phyloP scores from a whole-genome alignment of 2,888 invertebrate species.

The Margaritifera margaritifera region DNA sequence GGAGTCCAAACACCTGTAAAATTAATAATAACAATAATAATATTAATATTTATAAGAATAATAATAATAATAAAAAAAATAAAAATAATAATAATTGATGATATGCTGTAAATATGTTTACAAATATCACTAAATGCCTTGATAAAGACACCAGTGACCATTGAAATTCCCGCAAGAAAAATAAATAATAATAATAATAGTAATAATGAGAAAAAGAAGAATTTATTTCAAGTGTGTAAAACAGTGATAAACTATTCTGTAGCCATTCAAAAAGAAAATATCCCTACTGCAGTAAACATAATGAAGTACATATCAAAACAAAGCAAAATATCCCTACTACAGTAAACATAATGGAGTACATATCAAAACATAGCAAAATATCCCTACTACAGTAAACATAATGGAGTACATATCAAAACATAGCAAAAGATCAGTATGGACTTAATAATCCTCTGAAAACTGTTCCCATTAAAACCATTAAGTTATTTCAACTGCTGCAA shows the following conservation, averaged over 20 bases:
- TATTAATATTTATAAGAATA: neutral
- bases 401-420: neutral
- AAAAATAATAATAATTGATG: too few relatives aligned
- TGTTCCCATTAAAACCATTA: neutral
- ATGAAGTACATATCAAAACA: too few relatives aligned
- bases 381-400: neutral
- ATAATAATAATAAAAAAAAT: neutral
- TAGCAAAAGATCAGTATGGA: neutral
- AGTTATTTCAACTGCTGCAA: too few relatives aligned
- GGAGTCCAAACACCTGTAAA: constrained; percentile 71
- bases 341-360: too few relatives aligned
- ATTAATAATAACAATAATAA: neutral
- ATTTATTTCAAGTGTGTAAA: too few relatives aligned
- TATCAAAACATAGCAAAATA: neutral
- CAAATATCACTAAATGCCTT: too few relatives aligned
- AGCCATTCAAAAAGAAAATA: neutral
- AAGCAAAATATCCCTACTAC: neutral
- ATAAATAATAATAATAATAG: too few relatives aligned
- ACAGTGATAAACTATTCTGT: too few relatives aligned
- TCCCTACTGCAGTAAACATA: neutral
- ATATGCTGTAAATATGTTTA: too few relatives aligned
- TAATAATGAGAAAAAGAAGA: too few relatives aligned
- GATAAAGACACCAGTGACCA: too few relatives aligned
- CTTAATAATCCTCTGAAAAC: neutral
- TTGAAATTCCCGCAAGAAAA: too few relatives aligned